A percentile compares a stretch with the other conserved stretches of the same genome.
Conservation (phyloP, 2,888 invertebrate genomes). For the Cerastis leucographa region DNA sequence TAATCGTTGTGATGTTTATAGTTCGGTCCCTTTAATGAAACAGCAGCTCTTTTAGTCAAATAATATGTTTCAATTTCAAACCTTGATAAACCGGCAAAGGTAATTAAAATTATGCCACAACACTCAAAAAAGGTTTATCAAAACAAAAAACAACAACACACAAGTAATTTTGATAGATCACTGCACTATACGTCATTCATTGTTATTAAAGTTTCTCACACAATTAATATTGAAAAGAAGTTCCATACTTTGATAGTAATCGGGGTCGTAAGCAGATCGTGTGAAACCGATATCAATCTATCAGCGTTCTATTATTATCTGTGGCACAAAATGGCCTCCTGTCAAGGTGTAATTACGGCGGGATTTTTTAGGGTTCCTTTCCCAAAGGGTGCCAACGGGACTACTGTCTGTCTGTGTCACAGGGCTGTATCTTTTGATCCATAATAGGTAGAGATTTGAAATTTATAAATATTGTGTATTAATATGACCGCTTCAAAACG, state of each 20-base stretch:
- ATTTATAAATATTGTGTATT: no score
- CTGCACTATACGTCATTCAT: slow-evolving; percentile 37
- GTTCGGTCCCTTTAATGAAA: no score
- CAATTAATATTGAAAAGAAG: slow-evolving; percentile 52
- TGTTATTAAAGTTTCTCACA: slow-evolving; percentile 54
- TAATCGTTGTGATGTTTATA: no score
- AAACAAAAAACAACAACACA: neutral
- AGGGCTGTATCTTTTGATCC: no score
- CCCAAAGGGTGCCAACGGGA: no score
- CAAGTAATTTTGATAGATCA: slow-evolving; percentile 45
- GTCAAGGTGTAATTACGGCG: slow-evolving; percentile 41
- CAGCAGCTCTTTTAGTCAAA: no score
- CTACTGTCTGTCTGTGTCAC: neutral
- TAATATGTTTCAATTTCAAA: no score
- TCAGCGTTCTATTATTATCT: slow-evolving; percentile 53
- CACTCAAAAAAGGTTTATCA: neutral
- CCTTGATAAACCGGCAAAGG: no score
- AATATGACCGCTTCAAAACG: no score
- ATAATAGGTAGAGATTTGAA: no score
- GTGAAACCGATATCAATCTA: slow-evolving; percentile 64
- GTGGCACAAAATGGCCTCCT: slow-evolving; percentile 53
- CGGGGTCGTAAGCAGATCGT: slow-evolving; percentile 58
- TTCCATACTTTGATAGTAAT: slow-evolving; percentile 38
- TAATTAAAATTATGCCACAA: no score
- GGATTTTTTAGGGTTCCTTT: neutral